Conservation (phyloP, 2,888 invertebrate genomes). For the Pyrrhosoma nymphula region DNA sequence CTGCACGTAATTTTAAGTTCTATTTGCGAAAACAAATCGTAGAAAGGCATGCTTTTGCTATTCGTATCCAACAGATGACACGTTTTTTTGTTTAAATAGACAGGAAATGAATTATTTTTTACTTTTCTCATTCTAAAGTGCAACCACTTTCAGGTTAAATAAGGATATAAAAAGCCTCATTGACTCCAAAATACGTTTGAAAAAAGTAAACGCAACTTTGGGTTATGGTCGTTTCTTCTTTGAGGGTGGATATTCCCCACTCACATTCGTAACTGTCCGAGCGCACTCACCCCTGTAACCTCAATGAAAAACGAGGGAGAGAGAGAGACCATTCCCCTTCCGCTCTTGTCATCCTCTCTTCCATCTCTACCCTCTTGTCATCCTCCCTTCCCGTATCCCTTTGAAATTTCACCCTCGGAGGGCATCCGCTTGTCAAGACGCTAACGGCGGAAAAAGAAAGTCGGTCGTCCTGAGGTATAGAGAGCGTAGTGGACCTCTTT, state of each 20-base stretch:
- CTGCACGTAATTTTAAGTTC: too few relatives aligned
- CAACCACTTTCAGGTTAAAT: too few relatives aligned
- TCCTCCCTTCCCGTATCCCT: not conserved
- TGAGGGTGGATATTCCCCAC: not conserved
- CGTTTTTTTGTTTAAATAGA: too few relatives aligned
- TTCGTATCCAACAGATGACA: too few relatives aligned
- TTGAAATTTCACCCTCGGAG: not conserved
- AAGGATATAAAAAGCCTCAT: too few relatives aligned
- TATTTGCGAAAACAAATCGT: too few relatives aligned
- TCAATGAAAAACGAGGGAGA: not conserved
- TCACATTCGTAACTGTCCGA: not conserved
- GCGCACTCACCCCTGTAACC: not conserved
- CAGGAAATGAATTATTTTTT: too few relatives aligned
- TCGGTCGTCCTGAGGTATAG: not conserved
- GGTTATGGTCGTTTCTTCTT: not conserved
- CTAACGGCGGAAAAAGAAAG: not conserved
- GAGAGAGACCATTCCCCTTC: not conserved
- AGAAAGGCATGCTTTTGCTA: too few relatives aligned
- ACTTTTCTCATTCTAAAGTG: too few relatives aligned
- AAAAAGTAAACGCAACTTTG: not conserved
- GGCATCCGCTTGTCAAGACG: slow-evolving; percentile 1
- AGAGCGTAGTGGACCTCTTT: not conserved
- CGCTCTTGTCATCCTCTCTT: not conserved
- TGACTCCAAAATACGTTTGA: not conserved
- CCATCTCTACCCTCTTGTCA: not conserved